Evolutionary conservation across 2,797 vertebrate species (phyloP).

Genomic region (Hapalemur alaotrensis): DNA sequence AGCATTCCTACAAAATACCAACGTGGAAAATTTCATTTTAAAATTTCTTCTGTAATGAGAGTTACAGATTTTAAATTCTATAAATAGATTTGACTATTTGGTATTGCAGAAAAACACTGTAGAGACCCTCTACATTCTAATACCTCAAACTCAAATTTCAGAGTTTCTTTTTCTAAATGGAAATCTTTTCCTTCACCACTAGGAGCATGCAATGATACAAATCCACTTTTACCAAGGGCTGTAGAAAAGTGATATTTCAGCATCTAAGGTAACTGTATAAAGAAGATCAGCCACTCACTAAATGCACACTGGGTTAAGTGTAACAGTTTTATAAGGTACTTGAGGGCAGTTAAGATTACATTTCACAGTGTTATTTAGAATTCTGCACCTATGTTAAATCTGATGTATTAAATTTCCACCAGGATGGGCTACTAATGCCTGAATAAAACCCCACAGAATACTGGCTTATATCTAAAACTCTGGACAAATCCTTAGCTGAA

Average conservation of each 20-base stretch:
- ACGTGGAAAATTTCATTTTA: not conserved
- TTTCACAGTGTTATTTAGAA: slow-evolving; percentile 39
- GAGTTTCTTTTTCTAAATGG: not conserved
- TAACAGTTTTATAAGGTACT: not conserved
- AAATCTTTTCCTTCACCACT: not conserved
- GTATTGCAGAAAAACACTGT: not conserved
- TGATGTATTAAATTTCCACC: slow-evolving; percentile 17
- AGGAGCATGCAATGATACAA: not conserved
- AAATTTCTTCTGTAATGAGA: not conserved
- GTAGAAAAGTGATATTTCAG: not conserved
- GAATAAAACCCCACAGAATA: slow-evolving; percentile 13
- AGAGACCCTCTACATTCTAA: not conserved
- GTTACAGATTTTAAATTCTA: not conserved
- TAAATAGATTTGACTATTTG: not conserved
- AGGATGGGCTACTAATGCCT: slow-evolving; percentile 33
- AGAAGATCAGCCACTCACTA: not conserved
- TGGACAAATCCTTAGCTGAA: slow-evolving; percentile 7
- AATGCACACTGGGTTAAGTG: not conserved
- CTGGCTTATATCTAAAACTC: slow-evolving; percentile 3
- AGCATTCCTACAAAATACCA: slow-evolving; percentile 38
- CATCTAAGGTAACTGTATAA: not conserved
- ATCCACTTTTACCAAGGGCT: not conserved
- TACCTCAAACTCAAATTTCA: not conserved
- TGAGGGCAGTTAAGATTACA: not conserved
- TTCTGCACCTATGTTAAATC: slow-evolving; percentile 48